Conservation (phyloP, 2,797 vertebrate genomes). For the Argya squamiceps region DNA sequence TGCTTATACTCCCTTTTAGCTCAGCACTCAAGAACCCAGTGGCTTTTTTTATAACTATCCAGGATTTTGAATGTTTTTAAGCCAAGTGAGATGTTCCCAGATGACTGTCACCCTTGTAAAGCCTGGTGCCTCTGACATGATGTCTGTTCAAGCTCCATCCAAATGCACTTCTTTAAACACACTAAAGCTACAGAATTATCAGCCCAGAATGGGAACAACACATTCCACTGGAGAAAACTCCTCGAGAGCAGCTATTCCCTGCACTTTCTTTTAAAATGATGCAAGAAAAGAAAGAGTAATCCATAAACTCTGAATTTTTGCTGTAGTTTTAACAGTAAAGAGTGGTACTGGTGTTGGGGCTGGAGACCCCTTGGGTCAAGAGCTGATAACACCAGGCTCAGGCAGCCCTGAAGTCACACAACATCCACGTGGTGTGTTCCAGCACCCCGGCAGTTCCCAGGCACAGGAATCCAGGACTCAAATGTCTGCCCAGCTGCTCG, state of each 20-base stretch:
- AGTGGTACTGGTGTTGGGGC: not conserved
- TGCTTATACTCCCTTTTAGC: not conserved
- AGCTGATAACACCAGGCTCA: accelerated
- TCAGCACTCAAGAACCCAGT: not conserved
- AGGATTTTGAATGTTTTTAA: not conserved
- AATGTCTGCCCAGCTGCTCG: not conserved
- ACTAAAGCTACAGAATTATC: not conserved
- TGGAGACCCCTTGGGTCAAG: not conserved
- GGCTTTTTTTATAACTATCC: not conserved
- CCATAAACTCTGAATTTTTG: not conserved
- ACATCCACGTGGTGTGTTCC: accelerated
- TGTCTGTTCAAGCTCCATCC: not conserved
- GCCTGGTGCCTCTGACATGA: not conserved
- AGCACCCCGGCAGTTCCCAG: not conserved
- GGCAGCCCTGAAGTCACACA: not conserved
- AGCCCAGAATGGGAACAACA: not conserved
- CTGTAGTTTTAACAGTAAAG: not conserved
- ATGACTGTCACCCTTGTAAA: not conserved
- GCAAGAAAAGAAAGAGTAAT: not conserved
- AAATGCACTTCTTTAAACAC: not conserved
- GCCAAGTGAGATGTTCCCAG: not conserved
- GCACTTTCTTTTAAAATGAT: not conserved
- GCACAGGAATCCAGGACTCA: not conserved
- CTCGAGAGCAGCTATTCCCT: not conserved
- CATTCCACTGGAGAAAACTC: not conserved